Base-by-base conservation (phyloP, 2,888 invertebrate genomes). In the Calameuta filiformis region DNA sequence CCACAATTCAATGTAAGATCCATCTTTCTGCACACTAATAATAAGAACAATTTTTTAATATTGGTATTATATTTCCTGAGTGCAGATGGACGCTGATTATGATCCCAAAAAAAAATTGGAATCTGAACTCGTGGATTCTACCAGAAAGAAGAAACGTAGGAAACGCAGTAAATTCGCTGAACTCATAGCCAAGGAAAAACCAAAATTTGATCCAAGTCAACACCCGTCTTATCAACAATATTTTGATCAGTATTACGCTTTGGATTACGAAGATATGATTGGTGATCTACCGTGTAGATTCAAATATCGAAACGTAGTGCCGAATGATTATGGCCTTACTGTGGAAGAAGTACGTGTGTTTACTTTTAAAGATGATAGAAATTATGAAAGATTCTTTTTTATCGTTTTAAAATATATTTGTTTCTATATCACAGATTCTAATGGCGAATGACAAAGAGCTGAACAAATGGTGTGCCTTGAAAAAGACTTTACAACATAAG, bases 251-350 rank as follows among this genome's bases (percentile, higher is more conserved):
- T 99, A 98, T 91, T 99, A 99, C 89, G 95, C 96, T 87, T 93
- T 99, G 89, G 98, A 99, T 91, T 99, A 97, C 90, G 99, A 99
- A 89, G 99, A 99, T 91, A 94, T 99, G 76, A 96, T 99, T 75
- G 98, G 95, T 0, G 98, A 98, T 89, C 91, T 96, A 84, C 98
- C 98, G 0, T 98, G 98, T 80, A 93, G 97, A 84, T 99, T 98
- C 92, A 98, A 97, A 89, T 99, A 99, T 89, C 94, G 98, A 37
- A 94, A 97, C 90, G 98, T 97, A 0, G 93, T 95, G 69, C 96
- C 98, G 0, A 99, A 99, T 91, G 95, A 96, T 92, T 99, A 96
- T 92, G 99, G 99, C 1, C 93, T 99, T 35, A 94, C 95, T 9
- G 93, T 96, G 73, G 98, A 98, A 87, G 99, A 99, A 94, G 98